Evolutionary conservation across 1,140 invertebrate genomes (phyloP).

Genomic region (Drosophila ogumai): DNA sequence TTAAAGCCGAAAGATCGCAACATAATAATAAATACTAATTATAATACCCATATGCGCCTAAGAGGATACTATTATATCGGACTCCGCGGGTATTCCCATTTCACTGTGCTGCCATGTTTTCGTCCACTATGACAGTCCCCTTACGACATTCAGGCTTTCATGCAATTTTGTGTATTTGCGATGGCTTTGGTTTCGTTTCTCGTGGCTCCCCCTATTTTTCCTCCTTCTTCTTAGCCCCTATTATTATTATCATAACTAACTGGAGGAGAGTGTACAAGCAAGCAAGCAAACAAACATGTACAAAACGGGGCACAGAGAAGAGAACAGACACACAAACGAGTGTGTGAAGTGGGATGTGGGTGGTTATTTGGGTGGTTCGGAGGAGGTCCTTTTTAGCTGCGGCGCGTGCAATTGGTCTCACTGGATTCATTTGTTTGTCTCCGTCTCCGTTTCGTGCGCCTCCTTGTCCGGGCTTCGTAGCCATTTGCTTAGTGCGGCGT

Average conservation of each 20-base stretch:
- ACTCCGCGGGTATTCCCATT: not conserved
- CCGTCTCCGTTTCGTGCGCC: conserved; percentile 19
- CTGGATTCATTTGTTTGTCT: conserved; percentile 82
- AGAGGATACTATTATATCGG: not conserved
- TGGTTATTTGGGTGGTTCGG: conserved; percentile 8
- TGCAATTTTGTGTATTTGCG: conserved; percentile 43
- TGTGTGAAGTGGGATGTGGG: conserved; percentile 12
- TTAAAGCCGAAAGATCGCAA: too few relatives aligned
- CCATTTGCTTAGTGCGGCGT: conserved; percentile 42
- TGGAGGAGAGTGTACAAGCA: conserved; percentile 18
- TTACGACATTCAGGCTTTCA: conserved; percentile 13
- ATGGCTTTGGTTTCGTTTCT: conserved; percentile 6
- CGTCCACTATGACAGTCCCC: conserved; percentile 7
- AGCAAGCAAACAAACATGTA: conserved; percentile 14
- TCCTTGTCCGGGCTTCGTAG: conserved; percentile 2
- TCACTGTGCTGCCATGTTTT: not conserved
- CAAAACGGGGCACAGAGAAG: not conserved
- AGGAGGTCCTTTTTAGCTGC: conserved; percentile 48
- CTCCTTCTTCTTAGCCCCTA: conserved; percentile 4
- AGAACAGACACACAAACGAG: not conserved
- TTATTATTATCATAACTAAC: conserved; percentile 80
- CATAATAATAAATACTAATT: not conserved
- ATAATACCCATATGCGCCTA: not conserved
- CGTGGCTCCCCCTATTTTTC: not conserved
- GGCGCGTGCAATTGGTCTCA: conserved; percentile 79